phyloP scores from a whole-genome alignment of 2,797 vertebrate genomes.

The Sarcoramphus papa region DNA sequence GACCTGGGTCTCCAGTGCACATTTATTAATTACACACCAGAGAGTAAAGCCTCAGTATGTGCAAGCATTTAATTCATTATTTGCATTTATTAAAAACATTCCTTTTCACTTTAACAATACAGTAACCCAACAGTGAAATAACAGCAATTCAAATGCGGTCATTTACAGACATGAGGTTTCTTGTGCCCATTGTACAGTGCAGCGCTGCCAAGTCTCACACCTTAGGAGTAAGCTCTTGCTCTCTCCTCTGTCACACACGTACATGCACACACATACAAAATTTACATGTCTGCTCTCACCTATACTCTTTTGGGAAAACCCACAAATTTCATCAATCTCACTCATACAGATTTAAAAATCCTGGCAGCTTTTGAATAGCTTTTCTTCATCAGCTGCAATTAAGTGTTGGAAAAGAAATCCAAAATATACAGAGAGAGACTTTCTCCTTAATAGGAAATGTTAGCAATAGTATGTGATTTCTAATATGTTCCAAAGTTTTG shows the following conservation, averaged over 20 bases:
- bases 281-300: conserved; percentile 67
- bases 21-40: conserved; percentile 58
- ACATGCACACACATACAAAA: conserved; percentile 14
- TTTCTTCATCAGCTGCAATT: conserved; percentile 75
- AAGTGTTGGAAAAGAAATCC: conserved; percentile 69
- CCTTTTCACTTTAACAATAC: conserved; percentile 68
- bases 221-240: conserved; percentile 40
- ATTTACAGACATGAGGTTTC: conserved; percentile 64
- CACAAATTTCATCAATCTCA: conserved; percentile 63
- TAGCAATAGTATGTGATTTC: conserved; percentile 59
- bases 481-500: conserved; percentile 55
- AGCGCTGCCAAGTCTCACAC: conserved; percentile 68
- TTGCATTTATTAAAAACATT: conserved; percentile 71
- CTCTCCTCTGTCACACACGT: conserved; percentile 6
- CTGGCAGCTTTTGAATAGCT: conserved; percentile 70
- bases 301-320: conserved; percentile 59
- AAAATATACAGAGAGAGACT: conserved; percentile 62
- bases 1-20: conserved; percentile 44
- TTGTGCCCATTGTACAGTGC: conserved; percentile 39
- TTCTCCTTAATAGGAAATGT: conserved; percentile 64
- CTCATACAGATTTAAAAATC: conserved; percentile 58
- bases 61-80: conserved; percentile 60
- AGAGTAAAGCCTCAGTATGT: conserved; percentile 46
- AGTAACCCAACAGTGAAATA: conserved; percentile 54
- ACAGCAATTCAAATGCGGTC: conserved; percentile 44